Conservation (phyloP, 2,797 vertebrate species). For the Microhierax caerulescens region DNA sequence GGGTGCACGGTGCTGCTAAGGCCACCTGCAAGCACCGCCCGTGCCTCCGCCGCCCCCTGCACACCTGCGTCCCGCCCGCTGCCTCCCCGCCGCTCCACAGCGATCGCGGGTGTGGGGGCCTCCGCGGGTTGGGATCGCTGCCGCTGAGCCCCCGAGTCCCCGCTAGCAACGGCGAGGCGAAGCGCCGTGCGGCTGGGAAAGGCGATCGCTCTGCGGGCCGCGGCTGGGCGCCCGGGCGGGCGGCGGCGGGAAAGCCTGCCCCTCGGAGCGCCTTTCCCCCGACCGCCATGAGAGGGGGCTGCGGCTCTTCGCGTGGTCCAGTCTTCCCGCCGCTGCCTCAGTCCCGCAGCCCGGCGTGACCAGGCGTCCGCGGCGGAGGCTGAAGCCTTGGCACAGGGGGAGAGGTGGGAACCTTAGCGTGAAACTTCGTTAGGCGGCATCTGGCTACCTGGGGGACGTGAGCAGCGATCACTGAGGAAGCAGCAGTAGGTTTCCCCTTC, state of each 20-base stretch:
- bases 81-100: neutral
- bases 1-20: fast-evolving
- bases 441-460: neutral
- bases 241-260: too few relatives aligned
- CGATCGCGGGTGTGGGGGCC: fast-evolving
- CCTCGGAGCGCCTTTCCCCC: neutral
- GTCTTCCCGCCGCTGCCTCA: neutral
- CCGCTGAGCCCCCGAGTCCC: neutral
- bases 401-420: neutral
- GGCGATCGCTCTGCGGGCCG: neutral
- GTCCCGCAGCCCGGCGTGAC: neutral
- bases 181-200: too few relatives aligned
- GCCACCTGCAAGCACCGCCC: fast-evolving
- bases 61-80: neutral
- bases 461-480: neutral
- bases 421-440: neutral
- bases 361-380: neutral
- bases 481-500: neutral
- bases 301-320: neutral
- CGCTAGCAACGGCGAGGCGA: neutral
- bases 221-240: too few relatives aligned
- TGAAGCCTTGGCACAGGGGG: neutral
- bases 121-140: too few relatives aligned
- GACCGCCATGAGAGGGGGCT: neutral
- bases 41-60: fast-evolving